Percentiles rank a stretch among this genome's conserved stretches.
Conservation (phyloP, 2,113 vertebrate genomes). For the Heterocephalus glaber region DNA sequence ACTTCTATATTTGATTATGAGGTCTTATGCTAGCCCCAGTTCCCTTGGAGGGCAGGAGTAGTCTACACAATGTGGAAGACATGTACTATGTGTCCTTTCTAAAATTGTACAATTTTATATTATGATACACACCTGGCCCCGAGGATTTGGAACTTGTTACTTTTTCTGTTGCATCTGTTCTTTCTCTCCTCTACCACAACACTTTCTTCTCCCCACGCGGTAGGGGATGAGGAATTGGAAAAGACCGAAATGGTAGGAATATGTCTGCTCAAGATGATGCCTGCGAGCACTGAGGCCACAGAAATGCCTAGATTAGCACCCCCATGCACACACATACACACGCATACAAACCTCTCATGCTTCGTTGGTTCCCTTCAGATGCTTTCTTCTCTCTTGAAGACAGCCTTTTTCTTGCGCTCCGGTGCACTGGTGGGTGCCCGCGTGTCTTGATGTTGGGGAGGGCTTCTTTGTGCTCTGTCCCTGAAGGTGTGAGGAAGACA, state of each 20-base stretch:
- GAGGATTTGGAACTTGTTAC: background rate
- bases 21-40: background rate
- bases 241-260: rapidly evolving
- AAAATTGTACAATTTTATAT: background rate
- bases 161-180: background rate
- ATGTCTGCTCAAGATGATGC: background rate
- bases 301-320: background rate
- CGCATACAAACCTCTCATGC: rapidly evolving
- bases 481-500: conserved; percentile 94
- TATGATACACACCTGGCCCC: background rate
- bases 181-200: background rate
- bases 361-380: background rate
- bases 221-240: background rate
- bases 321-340: rapidly evolving
- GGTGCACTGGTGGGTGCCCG: rapidly evolving
- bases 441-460: background rate
- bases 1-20: background rate
- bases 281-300: background rate
- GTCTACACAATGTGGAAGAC: background rate
- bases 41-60: too few species aligned
- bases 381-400: background rate
- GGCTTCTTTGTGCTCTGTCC: conserved; percentile 26
- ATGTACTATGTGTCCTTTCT: background rate
- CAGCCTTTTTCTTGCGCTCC: rapidly evolving
- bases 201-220: background rate